These are phyloP conservation scores for Macrochelys suwanniensis DNA, from an alignment of 2,797 vertebrate species.

Conservation along the genomic window DNA sequence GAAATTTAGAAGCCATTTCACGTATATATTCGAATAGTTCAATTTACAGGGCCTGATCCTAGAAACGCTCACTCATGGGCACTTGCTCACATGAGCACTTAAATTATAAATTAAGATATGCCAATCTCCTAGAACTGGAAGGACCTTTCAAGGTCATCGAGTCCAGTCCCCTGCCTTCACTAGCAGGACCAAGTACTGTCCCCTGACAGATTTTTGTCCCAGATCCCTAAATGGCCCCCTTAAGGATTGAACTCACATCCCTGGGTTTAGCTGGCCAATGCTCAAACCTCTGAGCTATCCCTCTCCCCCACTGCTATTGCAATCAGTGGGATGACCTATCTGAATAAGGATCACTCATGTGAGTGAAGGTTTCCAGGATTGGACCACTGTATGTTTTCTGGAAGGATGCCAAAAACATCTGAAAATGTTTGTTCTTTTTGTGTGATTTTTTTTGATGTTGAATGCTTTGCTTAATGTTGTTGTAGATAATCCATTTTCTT, in stretches of 20 bases:
- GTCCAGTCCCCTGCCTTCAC: no score
- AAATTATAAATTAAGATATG: no score
- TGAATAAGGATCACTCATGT: neutral
- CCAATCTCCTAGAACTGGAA: no score
- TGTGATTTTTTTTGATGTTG: neutral
- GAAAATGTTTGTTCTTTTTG: neutral
- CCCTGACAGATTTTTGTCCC: no score
- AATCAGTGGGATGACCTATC: neutral
- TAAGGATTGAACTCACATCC: no score
- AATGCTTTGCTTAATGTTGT: neutral
- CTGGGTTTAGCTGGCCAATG: no score
- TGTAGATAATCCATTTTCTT: neutral
- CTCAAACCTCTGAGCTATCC: no score
- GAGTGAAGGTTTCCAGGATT: neutral
- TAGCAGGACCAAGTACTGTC: no score
- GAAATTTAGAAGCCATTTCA: neutral
- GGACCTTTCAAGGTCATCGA: no score
- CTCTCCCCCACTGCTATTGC: neutral
- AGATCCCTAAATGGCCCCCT: no score
- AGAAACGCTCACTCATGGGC: neutral
- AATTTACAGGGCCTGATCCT: neutral
- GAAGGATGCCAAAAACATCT: neutral
- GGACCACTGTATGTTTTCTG: fast-evolving
- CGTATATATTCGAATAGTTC: neutral
- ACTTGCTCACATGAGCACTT: neutral